Evolutionary conservation across 2,888 invertebrate genomes (phyloP).

Genomic region (Polyploca ridens): DNA sequence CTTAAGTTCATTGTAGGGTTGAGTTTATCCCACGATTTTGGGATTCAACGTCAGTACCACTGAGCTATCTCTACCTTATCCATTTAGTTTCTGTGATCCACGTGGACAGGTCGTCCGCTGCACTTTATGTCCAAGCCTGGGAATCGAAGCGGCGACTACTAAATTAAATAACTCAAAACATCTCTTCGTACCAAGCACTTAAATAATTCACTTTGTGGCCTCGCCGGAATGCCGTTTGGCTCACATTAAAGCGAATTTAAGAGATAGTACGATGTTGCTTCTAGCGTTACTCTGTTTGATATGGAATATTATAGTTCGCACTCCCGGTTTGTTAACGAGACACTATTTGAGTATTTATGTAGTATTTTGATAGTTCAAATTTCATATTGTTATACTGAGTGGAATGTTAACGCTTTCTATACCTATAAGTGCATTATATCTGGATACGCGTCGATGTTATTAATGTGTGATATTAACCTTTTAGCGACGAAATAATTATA

Average conservation of each 20-base stretch:
- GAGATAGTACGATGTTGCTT: background rate
- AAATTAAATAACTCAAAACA: slow-evolving; percentile 57
- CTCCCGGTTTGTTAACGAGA: background rate
- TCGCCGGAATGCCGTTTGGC: background rate
- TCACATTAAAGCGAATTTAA: slow-evolving; percentile 12
- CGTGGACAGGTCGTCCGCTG: slow-evolving; percentile 24
- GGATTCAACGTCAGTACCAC: no score
- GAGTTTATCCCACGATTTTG: no score
- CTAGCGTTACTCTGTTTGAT: background rate
- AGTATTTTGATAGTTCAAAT: no score
- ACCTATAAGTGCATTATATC: no score
- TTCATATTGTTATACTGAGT: background rate
- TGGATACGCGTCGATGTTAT: no score
- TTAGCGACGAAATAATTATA: no score
- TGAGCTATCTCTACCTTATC: background rate
- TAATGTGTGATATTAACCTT: no score
- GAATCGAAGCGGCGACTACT: slow-evolving; percentile 48
- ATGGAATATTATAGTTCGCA: background rate
- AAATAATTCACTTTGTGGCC: slow-evolving; percentile 48
- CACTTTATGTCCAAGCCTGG: slow-evolving; percentile 37
- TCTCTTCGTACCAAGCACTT: slow-evolving; percentile 39
- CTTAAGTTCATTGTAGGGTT: no score
- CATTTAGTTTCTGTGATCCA: background rate
- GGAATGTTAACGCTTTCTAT: background rate
- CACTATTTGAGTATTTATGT: background rate